Evolutionary conservation across 2,888 invertebrate genomes (phyloP).

Genomic region (Cyrtodaria siliqua): DNA sequence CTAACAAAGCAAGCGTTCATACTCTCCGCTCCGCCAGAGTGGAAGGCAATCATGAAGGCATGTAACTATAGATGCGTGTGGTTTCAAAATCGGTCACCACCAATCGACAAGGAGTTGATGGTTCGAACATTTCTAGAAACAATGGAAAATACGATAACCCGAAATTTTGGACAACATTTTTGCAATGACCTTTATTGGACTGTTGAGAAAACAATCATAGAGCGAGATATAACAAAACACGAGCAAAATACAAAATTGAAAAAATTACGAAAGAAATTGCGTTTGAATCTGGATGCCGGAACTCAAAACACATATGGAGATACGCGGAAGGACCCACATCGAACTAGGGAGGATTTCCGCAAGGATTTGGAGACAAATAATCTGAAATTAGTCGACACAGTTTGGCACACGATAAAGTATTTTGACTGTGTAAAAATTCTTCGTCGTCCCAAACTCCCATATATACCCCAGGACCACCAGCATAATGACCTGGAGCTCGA

Average conservation of each 20-base stretch:
- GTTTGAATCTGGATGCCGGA: conserved; percentile 61
- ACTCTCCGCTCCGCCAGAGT: conserved; percentile 58
- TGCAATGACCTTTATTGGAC: conserved; percentile 59
- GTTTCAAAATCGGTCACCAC: conserved; percentile 61
- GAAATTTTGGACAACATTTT: conserved; percentile 58
- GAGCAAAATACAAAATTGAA: conserved; percentile 51
- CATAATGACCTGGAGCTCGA: conserved; percentile 38
- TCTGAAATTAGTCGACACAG: conserved; percentile 54
- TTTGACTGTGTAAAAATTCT: conserved; percentile 59
- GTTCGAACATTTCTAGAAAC: conserved; percentile 63
- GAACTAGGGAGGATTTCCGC: conserved; percentile 50
- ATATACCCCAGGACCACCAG: not conserved
- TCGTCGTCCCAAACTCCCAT: conserved; percentile 41
- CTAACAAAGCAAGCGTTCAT: conserved; percentile 63
- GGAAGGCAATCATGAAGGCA: conserved; percentile 63
- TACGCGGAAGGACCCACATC: conserved; percentile 48
- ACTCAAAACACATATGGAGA: conserved; percentile 52
- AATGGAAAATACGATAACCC: conserved; percentile 56
- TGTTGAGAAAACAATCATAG: conserved; percentile 58
- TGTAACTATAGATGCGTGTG: conserved; percentile 61
- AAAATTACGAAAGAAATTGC: conserved; percentile 45
- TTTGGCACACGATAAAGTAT: conserved; percentile 58
- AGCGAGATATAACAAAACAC: conserved; percentile 44
- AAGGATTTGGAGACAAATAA: conserved; percentile 55
- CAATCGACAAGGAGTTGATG: conserved; percentile 62